These are phyloP conservation scores for Mamestra configurata DNA, from an alignment of 1,140 invertebrate species.

Conservation along the genomic window DNA sequence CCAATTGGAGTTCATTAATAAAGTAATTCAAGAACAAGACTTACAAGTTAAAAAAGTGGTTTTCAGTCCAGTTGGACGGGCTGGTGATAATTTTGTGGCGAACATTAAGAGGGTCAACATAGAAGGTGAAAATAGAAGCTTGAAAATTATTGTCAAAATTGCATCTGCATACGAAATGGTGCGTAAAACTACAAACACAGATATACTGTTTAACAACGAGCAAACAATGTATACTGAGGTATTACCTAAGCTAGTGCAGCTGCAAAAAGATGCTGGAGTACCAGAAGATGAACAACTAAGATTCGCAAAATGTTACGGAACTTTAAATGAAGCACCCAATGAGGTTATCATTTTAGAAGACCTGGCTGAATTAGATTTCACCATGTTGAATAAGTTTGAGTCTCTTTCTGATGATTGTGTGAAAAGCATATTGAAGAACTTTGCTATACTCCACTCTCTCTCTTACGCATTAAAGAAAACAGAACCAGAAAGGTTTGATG, in stretches of 20 bases:
- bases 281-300: slow-evolving; percentile 65
- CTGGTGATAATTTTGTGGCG: slow-evolving; percentile 60
- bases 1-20: slow-evolving; percentile 53
- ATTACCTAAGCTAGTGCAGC: slow-evolving; percentile 70
- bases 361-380: slow-evolving; percentile 49
- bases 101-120: slow-evolving; percentile 58
- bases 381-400: slow-evolving; percentile 58
- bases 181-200: background rate
- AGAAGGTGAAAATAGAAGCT: slow-evolving; percentile 43
- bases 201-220: background rate
- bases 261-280: slow-evolving; percentile 69
- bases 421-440: slow-evolving; percentile 49
- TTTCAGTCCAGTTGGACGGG: slow-evolving; percentile 53
- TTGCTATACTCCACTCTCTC: slow-evolving; percentile 58
- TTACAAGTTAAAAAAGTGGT: slow-evolving; percentile 51
- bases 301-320: slow-evolving; percentile 79
- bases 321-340: slow-evolving; percentile 55
- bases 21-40: slow-evolving; percentile 54
- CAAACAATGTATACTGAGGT: slow-evolving; percentile 62
- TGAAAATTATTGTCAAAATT: slow-evolving; percentile 50
- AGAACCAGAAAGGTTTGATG: slow-evolving; percentile 50
- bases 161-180: background rate
- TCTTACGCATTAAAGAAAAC: slow-evolving; percentile 55
- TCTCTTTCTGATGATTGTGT: slow-evolving; percentile 52
- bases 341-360: slow-evolving; percentile 64